Evolutionary conservation across 2,797 vertebrate species (phyloP), one percentile per base, ranked within the genome.

Genomic region (Cryptoblepharus egeriae): DNA sequence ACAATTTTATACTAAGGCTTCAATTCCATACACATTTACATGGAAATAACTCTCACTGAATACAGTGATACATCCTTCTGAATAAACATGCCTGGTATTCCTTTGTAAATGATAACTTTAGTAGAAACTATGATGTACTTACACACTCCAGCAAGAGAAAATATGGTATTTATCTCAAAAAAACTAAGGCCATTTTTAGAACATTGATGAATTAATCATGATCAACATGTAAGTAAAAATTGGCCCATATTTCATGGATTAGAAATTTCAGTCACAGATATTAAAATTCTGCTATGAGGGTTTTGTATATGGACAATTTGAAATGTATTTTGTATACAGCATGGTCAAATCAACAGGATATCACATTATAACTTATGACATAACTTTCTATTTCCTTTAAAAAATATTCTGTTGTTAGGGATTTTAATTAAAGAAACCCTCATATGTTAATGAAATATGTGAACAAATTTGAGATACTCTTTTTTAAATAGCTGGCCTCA

Each of bases 171-270:
- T 12, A 18, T 3, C 26, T 3, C 28, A 39, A 24, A 52, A 8
- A 26, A 64, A 15, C n/a, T 13, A 30, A 57, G 4, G 16, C 39
- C n/a, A n/a, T 77, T 58, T 15, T 75, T 52, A 24, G n/a, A 79
- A 61, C 18, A 35, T 77, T 83, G 70, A 42, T 90, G 78, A 74
- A 74, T 88, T 88, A 87, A 58, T 77, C 7, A 30, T n/a, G 64
- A 35, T 49, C 35, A 70, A 79, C 77, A 4, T 30, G 39, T 91
- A 93, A 93, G 90, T 91, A 73, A 57, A 77, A 79, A 77, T 81
- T 88, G 87, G 67, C 78, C 72, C 26, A 24, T 85, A 0, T 88
- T 86, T 84, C 75, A 65, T 82, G 75, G 65, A 61, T 81, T 61
- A 1, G 7, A 85, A 61, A 77, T 78, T 77, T 39, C 77, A 85